Percentiles rank a stretch among this genome's conserved stretches.
Conservation (phyloP, 2,113 vertebrate species). For the Oreotrochilus melanogaster region DNA sequence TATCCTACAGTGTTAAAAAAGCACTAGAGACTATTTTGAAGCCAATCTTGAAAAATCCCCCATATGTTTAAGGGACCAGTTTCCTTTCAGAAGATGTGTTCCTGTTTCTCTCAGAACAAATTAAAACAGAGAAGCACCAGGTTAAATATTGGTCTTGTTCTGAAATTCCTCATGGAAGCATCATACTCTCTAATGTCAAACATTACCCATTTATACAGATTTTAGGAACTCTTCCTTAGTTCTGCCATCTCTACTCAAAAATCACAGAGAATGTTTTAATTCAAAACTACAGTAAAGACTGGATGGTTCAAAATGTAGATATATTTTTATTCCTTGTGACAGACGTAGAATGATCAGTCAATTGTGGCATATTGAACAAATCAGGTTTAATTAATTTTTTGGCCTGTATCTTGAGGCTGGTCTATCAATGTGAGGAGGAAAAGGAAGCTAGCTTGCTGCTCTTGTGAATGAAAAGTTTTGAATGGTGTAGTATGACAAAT, state of each 20-base stretch:
- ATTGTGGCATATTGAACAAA: neutral
- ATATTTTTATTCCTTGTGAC: neutral
- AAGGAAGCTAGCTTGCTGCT: neutral
- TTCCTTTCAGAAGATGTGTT: conserved; percentile 56
- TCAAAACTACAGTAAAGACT: neutral
- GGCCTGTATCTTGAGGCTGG: neutral
- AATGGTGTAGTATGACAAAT: conserved; percentile 20
- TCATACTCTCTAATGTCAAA: neutral
- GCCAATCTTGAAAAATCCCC: conserved; percentile 69
- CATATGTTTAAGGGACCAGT: conserved; percentile 68
- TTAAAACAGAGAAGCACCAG: conserved; percentile 55
- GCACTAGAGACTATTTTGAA: conserved; percentile 58
- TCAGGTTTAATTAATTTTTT: neutral
- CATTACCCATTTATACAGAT: neutral
- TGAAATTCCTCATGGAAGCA: conserved; percentile 44
- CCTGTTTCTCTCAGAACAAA: conserved; percentile 61
- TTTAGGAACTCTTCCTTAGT: neutral
- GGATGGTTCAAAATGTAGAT: neutral
- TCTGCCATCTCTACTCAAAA: neutral
- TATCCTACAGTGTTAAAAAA: conserved; percentile 62
- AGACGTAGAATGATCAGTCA: neutral
- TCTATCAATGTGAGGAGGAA: neutral
- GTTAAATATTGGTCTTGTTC: conserved; percentile 37
- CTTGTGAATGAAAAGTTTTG: neutral
- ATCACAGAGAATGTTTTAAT: neutral